phyloP scores from a whole-genome alignment of 2,113 vertebrate species.

The Phalacrocorax aristotelis region DNA sequence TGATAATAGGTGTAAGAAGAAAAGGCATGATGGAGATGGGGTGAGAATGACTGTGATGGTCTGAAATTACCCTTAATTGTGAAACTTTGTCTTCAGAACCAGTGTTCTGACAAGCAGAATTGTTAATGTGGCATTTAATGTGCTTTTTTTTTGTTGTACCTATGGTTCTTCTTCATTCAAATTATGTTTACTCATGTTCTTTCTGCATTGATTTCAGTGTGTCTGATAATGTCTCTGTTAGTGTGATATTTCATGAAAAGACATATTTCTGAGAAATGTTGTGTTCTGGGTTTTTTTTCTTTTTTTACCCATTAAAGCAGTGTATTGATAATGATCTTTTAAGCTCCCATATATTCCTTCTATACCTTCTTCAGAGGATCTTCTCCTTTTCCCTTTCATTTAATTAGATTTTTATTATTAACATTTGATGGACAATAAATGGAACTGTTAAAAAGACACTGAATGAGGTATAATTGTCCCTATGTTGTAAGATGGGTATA shows the following conservation, averaged over 20 bases:
- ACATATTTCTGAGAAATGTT: neutral
- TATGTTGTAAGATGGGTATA: neutral
- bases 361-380: neutral
- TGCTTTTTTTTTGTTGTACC: neutral
- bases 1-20: neutral
- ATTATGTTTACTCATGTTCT: neutral
- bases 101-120: neutral
- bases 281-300: too few species aligned
- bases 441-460: neutral
- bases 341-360: neutral
- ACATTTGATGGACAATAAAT: neutral
- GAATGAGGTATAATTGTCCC: neutral
- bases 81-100: neutral
- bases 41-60: neutral
- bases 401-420: neutral
- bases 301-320: neutral
- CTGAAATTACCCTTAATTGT: neutral
- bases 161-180: neutral
- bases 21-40: neutral
- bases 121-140: neutral
- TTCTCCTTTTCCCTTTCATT: neutral
- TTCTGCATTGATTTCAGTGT: neutral
- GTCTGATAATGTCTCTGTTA: neutral
- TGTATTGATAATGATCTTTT: neutral
- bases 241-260: neutral